These are phyloP conservation scores for Riparia riparia DNA, from an alignment of 2,113 vertebrate genomes.

Conservation along the genomic window DNA sequence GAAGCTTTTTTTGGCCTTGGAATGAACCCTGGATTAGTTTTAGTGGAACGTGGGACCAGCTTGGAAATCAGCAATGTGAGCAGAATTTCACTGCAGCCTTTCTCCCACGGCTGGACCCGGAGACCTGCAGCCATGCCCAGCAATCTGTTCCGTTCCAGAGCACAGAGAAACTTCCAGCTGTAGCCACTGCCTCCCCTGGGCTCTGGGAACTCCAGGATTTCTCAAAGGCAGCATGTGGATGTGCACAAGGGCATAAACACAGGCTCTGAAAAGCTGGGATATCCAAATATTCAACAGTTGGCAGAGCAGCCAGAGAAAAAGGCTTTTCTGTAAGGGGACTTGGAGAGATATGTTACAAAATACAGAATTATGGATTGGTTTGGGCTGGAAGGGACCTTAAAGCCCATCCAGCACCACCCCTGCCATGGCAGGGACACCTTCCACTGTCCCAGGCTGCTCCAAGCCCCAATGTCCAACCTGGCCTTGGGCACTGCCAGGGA, in stretches of 20 bases:
- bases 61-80: background rate
- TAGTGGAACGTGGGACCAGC: background rate
- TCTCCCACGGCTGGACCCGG: background rate
- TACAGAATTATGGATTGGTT: background rate
- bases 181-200: background rate
- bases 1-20: background rate
- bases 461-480: fast-evolving
- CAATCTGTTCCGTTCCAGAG: background rate
- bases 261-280: background rate
- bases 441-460: background rate
- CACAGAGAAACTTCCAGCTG: background rate
- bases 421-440: background rate
- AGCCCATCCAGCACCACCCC: background rate
- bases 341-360: background rate
- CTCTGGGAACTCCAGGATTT: background rate
- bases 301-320: background rate
- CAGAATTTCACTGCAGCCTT: background rate
- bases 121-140: background rate
- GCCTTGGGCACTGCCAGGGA: background rate
- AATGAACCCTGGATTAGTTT: background rate
- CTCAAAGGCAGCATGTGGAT: background rate
- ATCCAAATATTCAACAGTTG: background rate
- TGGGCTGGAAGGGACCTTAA: background rate
- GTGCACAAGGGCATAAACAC: fast-evolving
- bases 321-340: background rate